Evolutionary conservation across 2,888 invertebrate genomes (phyloP).

Genomic region (Emmelina monodactyla): DNA sequence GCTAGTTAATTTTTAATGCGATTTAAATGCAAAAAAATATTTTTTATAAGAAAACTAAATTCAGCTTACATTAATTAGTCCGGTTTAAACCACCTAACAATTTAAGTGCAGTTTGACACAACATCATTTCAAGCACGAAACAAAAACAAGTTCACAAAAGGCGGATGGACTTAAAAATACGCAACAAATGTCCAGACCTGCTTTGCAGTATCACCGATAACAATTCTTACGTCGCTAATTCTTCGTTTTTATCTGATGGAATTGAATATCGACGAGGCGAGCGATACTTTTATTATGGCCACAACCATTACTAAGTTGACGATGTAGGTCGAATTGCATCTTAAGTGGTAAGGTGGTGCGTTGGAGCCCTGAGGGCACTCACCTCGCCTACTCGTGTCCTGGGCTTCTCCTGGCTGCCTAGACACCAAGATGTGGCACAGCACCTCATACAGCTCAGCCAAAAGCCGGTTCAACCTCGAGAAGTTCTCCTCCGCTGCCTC

Average conservation of each 20-base stretch:
- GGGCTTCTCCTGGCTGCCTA: constrained; percentile 56
- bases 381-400: constrained; percentile 58
- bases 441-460: constrained; percentile 64
- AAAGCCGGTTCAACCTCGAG: constrained; percentile 63
- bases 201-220: constrained; percentile 62
- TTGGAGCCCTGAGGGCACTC: constrained; percentile 60
- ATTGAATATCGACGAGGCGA: constrained; percentile 61
- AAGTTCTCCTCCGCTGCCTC: constrained; percentile 65
- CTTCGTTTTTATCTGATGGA: constrained; percentile 61
- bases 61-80: constrained; percentile 24
- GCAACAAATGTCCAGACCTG: constrained; percentile 60
- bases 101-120: constrained; percentile 66
- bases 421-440: constrained; percentile 64
- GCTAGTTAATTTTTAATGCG: too few species aligned
- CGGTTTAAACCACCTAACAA: constrained; percentile 50
- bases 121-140: constrained; percentile 45
- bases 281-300: constrained; percentile 59
- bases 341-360: constrained; percentile 64
- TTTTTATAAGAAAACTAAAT: constrained; percentile 18
- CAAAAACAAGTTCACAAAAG: constrained; percentile 30
- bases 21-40: too few species aligned
- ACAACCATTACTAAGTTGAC: constrained; percentile 63
- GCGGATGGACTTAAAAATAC: constrained; percentile 59
- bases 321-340: constrained; percentile 67
- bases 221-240: constrained; percentile 51